These are phyloP conservation scores for Steinernema hermaphroditum DNA, from an alignment of 2,888 invertebrate genomes.

Conservation along the genomic window DNA sequence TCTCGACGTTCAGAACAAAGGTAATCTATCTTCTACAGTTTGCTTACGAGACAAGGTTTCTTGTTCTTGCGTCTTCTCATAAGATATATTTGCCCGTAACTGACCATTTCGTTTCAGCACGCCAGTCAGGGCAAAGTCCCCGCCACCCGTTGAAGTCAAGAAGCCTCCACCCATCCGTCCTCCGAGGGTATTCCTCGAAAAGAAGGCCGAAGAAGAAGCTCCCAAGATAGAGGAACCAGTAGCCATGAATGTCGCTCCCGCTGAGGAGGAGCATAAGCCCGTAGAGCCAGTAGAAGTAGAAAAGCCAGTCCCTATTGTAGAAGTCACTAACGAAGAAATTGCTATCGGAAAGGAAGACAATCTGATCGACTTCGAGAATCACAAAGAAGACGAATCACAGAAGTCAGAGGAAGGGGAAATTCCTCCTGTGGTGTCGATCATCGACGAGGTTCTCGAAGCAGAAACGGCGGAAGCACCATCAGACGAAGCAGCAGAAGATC, in stretches of 20 bases:
- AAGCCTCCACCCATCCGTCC: conserved; percentile 12
- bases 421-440: conserved; percentile 13
- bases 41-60: too few relatives aligned
- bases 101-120: too few relatives aligned
- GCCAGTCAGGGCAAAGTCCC: too few relatives aligned
- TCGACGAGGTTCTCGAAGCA: conserved; percentile 6
- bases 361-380: neutral
- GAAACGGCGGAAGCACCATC: neutral
- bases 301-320: too few relatives aligned
- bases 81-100: too few relatives aligned
- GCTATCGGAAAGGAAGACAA: neutral
- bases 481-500: neutral
- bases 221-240: neutral
- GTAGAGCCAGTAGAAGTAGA: too few relatives aligned
- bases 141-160: neutral
- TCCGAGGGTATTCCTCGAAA: neutral
- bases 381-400: neutral
- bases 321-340: neutral
- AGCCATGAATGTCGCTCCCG: neutral
- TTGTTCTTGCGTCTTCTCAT: too few relatives aligned
- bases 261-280: too few relatives aligned
- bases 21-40: too few relatives aligned
- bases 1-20: neutral
- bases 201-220: neutral
- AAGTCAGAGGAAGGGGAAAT: conserved; percentile 16